Evolutionary conservation across 1,140 invertebrate genomes (phyloP).

Genomic region (Zaprionus ghesquierei): DNA sequence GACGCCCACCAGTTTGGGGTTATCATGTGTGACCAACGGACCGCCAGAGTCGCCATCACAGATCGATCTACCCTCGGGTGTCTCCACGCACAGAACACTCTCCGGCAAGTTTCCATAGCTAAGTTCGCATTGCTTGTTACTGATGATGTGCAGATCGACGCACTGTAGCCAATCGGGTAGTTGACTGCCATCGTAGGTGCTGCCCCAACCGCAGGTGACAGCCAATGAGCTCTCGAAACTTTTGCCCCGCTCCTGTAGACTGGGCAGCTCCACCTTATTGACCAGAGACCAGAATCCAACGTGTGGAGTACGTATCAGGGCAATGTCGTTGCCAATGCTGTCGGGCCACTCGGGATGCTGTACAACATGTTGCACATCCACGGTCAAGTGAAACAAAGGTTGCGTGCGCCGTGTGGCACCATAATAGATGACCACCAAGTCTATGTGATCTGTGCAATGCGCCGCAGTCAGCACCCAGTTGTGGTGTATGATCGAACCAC

Average conservation of each 20-base stretch:
- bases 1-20: slow-evolving; percentile 65
- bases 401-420: slow-evolving; percentile 42
- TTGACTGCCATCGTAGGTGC: slow-evolving; percentile 26
- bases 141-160: slow-evolving; percentile 32
- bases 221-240: not conserved
- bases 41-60: slow-evolving; percentile 46
- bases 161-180: slow-evolving; percentile 39
- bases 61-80: slow-evolving; percentile 27
- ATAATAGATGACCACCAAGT: slow-evolving; percentile 30
- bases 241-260: not conserved
- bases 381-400: slow-evolving; percentile 13
- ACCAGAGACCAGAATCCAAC: slow-evolving; percentile 38
- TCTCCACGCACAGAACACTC: slow-evolving; percentile 32
- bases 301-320: slow-evolving; percentile 28
- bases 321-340: slow-evolving; percentile 34
- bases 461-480: slow-evolving; percentile 85
- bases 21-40: slow-evolving; percentile 23
- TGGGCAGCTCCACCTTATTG: slow-evolving; percentile 28
- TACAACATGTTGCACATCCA: slow-evolving; percentile 16
- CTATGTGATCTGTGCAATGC: slow-evolving; percentile 82
- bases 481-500: slow-evolving; percentile 84
- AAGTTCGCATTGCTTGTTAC: slow-evolving; percentile 23
- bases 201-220: slow-evolving; percentile 41
- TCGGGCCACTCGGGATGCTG: slow-evolving; percentile 38
- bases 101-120: slow-evolving; percentile 24